Base-by-base conservation (phyloP, 2,888 invertebrate species). In the Luffia ferchaultella region DNA sequence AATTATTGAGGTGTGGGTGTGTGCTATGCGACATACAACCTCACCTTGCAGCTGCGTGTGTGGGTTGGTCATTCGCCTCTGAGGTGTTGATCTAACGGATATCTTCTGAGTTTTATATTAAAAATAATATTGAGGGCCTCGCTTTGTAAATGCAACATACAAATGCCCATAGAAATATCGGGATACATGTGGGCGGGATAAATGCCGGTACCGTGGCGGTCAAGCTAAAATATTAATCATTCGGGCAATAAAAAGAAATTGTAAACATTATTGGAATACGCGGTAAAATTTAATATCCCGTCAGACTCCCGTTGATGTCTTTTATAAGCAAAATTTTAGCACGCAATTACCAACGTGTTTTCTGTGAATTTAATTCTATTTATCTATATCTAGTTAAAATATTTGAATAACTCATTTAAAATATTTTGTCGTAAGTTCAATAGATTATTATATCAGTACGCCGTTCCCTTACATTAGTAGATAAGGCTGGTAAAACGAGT, bases 11-110 rank as follows among this genome's bases (percentile, higher is more conserved):
- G 64, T 71, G 69, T 71, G 62, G 65, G 65, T 67, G 70, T 68
- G 62, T 60, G 56, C 58, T 57, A 43, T 16, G 42, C 19, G 19
- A 30, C 30, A 30, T 30, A 30, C 30, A 30, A 12, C 30, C 30
- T 30, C 30, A 30, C 30, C 30, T 30, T 30, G 30, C 30, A 3
- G 56, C 58, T 56, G 42, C 19, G 42, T 19, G 19, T 76, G 76
- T 76, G 73, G 62, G 76, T 72, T 64, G 65, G 68, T 43, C 48
- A 20, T 48, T 47, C 17, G 45, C 47, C 51, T 51, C 45, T 18
- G 18, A 45, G 75, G 76, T 79, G 79, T 79, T 76, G 76, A 74
- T 76, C 72, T 80, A 82, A 82, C 80, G 82, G 79, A 71, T 67
- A 54, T 54, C 44, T 55, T 50, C 68, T 62, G 63, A 65, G 63